phyloP scores from a whole-genome alignment of 2,888 invertebrate genomes.

The Kryphioiulus occultus region DNA sequence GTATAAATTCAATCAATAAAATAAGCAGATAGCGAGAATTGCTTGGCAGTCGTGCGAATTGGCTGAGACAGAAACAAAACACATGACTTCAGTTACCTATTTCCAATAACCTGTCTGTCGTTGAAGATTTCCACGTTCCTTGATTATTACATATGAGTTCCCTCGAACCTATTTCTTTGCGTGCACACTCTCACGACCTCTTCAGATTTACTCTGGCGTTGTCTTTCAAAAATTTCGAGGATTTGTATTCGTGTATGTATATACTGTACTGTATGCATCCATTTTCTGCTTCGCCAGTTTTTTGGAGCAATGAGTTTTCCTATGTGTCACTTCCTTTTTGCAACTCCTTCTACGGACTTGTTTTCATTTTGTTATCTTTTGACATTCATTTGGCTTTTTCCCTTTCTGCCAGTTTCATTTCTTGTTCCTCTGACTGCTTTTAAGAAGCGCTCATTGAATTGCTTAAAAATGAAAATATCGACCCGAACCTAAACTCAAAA shows the following conservation, averaged over 20 bases:
- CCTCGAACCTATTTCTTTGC: not conserved
- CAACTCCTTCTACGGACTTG: not conserved
- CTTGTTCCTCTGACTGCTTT: constrained; percentile 1
- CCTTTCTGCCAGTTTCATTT: not conserved
- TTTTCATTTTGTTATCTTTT: constrained; percentile 35
- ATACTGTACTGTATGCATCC: not conserved
- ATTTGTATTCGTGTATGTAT: not conserved
- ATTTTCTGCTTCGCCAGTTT: not conserved
- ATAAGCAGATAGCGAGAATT: not conserved
- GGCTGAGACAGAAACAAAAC: not conserved
- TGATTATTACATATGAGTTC: not conserved
- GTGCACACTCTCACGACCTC: not conserved
- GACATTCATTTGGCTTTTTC: constrained; percentile 18
- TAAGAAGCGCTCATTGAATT: constrained; percentile 2
- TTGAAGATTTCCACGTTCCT: not conserved
- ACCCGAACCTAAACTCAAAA: not conserved
- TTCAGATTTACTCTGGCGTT: constrained; percentile 6
- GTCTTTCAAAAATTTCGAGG: not conserved
- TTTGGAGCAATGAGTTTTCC: not conserved
- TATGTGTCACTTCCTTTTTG: constrained; percentile 8
- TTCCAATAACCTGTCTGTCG: not conserved
- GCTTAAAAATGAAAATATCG: constrained; percentile 35
- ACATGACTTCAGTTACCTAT: not conserved
- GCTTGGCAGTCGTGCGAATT: not conserved
- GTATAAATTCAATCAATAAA: constrained; percentile 11